A percentile compares a stretch with the other conserved stretches of the same genome.
Conservation (phyloP, 2,113 vertebrate species). For the Poicephalus gulielmi region DNA sequence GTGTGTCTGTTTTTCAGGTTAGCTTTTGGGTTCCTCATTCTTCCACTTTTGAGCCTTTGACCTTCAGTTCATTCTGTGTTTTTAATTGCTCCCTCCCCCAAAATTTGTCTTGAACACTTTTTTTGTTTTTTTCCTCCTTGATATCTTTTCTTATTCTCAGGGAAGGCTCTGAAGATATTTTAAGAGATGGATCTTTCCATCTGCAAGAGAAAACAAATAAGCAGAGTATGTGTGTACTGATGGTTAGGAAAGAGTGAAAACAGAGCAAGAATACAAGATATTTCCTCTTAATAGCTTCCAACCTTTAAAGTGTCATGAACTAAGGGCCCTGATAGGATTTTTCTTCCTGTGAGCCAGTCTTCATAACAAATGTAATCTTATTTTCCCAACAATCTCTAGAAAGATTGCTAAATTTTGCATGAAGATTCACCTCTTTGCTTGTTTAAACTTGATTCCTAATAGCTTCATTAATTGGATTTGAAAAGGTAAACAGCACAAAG, state of each 20-base stretch:
- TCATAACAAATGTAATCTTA: neutral
- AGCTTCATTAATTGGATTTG: neutral
- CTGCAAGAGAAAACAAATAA: neutral
- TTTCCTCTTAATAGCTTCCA: neutral
- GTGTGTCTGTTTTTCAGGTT: neutral
- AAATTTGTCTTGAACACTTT: neutral
- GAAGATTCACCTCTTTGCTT: neutral
- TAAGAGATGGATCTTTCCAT: neutral
- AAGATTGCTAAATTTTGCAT: neutral
- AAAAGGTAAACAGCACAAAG: neutral
- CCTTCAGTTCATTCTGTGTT: neutral
- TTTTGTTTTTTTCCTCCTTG: neutral
- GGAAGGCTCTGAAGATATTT: neutral
- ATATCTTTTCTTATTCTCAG: neutral
- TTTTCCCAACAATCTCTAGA: neutral
- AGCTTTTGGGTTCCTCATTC: neutral
- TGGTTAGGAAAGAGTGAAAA: neutral
- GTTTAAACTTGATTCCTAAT: neutral
- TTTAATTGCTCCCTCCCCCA: rapidly evolving
- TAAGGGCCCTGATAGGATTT: neutral
- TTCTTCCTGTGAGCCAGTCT: neutral
- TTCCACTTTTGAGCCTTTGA: neutral
- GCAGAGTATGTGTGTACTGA: neutral
- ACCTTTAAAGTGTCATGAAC: neutral
- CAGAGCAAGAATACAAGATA: neutral